Base-by-base conservation (phyloP, 2,797 vertebrate species). In the Chromis chromis region DNA sequence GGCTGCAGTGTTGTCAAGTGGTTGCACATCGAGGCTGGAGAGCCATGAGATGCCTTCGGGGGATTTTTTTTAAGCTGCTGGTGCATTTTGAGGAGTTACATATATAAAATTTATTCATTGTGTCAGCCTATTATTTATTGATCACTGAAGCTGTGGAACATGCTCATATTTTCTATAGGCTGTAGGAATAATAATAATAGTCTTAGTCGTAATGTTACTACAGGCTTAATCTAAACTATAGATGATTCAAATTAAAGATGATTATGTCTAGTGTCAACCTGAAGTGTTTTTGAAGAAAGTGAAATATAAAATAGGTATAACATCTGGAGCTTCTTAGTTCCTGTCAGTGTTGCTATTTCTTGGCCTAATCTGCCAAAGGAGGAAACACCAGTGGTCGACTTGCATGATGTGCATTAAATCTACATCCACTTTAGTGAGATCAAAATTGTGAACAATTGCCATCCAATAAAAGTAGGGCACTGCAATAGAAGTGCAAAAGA, bases 41-140 rank as follows among this genome's bases (percentile, higher is more conserved):
- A 81, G 39, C 17, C 54, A 56, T 49, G 36, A 21, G n/a, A 66
- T 61, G 72, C 66, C 77, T 81, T 69, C 8, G 16, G 83, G 80
- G 62, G 36, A 36, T 68, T 61, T 59, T 54, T 52, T 79, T 59
- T 59, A 77, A 78, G 62, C 67, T 72, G 54, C 69, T 82, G 62
- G 46, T 86, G 64, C 73, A 85, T 87, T 86, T 86, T 77, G 71
- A 88, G 50, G 83, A 77, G 79, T 81, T 85, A 48, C 44, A 78
- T 62, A 69, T 39, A 65, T 70, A 49, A 33, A 76, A 84, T 83
- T 1, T 70, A 75, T 84, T 80, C 55, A 76, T 59, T 65, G 42
- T 78, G 65, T 71, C 74, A 58, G 67, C 76, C 78, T 46, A 83
- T 73, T 64, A 33, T 65, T 75, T 82, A 89, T 81, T 76, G 86